Conservation (phyloP, 2,888 invertebrate genomes). For the Meliscaeva auricollis region DNA sequence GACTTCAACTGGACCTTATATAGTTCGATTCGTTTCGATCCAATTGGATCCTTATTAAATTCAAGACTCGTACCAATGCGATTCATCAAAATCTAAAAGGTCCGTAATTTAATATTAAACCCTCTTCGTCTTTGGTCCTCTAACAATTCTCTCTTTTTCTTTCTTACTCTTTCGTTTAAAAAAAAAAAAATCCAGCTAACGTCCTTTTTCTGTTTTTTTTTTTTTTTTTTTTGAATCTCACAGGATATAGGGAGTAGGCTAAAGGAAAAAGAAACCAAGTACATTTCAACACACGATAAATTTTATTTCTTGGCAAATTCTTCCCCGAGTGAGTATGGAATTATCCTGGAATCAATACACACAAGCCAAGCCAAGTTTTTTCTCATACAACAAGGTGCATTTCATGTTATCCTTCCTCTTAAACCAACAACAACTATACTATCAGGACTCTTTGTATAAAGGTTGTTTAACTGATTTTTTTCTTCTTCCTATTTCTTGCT, state of each 20-base stretch:
- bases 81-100: constrained; percentile 75
- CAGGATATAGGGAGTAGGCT: neutral
- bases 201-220: too few species aligned
- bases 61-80: constrained; percentile 69
- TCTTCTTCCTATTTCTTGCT: constrained; percentile 36
- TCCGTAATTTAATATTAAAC: constrained; percentile 67
- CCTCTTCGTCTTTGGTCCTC: neutral
- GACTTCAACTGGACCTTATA: neutral
- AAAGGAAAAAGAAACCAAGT: constrained; percentile 3
- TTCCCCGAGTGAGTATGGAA: constrained; percentile 41
- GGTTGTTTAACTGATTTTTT: constrained; percentile 66
- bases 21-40: neutral
- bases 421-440: neutral
- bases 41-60: constrained; percentile 54
- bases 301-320: constrained; percentile 70
- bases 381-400: constrained; percentile 63
- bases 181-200: constrained; percentile 37
- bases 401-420: constrained; percentile 32
- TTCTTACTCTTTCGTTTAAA: neutral
- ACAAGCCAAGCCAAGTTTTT: constrained; percentile 44
- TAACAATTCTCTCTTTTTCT: neutral
- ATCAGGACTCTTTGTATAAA: neutral
- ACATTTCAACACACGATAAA: constrained; percentile 64
- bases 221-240: neutral
- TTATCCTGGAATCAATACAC: constrained; percentile 63